Percentiles rank a stretch among this genome's conserved stretches.
Conservation (phyloP, 2,113 vertebrate genomes). For the Trematocara zebra region DNA sequence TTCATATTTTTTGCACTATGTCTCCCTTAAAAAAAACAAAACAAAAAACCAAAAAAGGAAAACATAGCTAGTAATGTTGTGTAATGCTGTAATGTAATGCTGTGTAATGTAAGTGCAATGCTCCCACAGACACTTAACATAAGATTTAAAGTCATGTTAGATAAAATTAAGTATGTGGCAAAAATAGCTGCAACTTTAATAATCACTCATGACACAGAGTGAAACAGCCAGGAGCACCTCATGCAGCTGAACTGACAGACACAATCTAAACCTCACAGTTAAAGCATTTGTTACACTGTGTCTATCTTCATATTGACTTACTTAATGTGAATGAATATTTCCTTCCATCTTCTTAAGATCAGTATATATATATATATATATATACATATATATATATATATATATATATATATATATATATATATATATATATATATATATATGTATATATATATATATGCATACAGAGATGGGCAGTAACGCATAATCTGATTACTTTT, state of each 20-base stretch:
- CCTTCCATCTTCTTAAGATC: not conserved
- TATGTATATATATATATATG: too few species aligned
- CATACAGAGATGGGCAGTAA: too few species aligned
- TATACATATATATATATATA: accelerated
- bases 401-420: too few species aligned
- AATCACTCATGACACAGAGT: not conserved
- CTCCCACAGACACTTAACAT: not conserved
- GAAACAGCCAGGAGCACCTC: not conserved
- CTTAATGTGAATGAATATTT: not conserved
- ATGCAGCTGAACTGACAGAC: not conserved
- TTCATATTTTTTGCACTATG: not conserved
- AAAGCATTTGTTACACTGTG: not conserved
- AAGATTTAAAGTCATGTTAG: not conserved
- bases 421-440: too few species aligned
- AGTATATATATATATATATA: not conserved
- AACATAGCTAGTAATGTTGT: not conserved
- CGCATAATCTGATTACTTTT: too few species aligned
- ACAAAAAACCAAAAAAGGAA: not conserved
- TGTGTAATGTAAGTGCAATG: not conserved
- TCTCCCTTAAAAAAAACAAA: not conserved
- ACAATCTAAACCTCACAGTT: not conserved
- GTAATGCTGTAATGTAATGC: not conserved
- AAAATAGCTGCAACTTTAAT: not conserved
- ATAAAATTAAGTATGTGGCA: not conserved
- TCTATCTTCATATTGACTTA: not conserved